These are phyloP conservation scores for Capromys pilorides DNA, from an alignment of 2,797 vertebrate species.

Conservation along the genomic window DNA sequence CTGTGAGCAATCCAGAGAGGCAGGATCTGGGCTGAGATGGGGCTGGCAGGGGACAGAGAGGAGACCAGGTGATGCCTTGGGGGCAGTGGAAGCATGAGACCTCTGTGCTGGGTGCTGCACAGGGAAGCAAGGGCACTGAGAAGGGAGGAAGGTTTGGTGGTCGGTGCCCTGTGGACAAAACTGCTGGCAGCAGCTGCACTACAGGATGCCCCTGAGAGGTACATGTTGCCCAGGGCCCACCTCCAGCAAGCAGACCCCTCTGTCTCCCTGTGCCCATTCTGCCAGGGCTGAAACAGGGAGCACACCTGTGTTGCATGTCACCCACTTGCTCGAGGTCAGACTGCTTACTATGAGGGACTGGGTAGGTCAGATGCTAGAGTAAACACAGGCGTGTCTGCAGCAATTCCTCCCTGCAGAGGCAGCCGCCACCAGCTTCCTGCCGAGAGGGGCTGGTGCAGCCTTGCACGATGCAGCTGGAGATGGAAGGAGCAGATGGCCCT, in stretches of 20 bases:
- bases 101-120: neutral
- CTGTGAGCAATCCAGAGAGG: neutral
- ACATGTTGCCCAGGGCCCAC: neutral
- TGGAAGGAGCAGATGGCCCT: constrained; percentile 80
- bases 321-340: neutral
- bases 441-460: neutral
- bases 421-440: constrained; percentile 59
- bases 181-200: neutral
- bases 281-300: neutral
- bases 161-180: neutral
- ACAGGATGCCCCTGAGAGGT: no score
- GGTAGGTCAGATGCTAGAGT: constrained; percentile 22
- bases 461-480: constrained; percentile 56
- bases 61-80: neutral
- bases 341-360: neutral
- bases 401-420: constrained; percentile 33
- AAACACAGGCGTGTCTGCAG: constrained; percentile 36
- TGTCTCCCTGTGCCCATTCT: neutral
- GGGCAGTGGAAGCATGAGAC: neutral
- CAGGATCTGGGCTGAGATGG: neutral
- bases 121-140: neutral
- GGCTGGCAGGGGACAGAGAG: neutral
- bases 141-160: neutral
- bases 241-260: neutral
- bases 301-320: neutral